Evolutionary conservation across 2,113 vertebrate species (phyloP).

Genomic region (Sus scrofa): DNA sequence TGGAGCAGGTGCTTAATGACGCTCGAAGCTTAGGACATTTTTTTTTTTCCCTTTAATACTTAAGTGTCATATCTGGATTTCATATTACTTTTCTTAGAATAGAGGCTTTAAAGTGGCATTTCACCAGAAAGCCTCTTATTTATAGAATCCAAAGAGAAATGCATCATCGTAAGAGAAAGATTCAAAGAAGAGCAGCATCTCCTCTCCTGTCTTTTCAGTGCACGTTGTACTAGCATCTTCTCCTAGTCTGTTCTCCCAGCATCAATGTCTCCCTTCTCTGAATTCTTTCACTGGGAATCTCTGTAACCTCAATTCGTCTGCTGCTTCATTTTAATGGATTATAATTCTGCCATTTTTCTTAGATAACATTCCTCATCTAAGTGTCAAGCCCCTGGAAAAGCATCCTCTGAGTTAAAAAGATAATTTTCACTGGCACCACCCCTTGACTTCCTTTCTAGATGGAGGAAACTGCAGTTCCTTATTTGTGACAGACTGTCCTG

Average conservation of each 20-base stretch:
- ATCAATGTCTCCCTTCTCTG: neutral
- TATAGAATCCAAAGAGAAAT: neutral
- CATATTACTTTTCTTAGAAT: conserved; percentile 25
- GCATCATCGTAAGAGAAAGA: neutral
- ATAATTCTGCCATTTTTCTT: neutral
- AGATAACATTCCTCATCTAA: neutral
- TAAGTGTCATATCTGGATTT: neutral
- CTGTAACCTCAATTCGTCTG: neutral
- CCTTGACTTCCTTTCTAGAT: neutral
- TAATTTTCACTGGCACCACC: neutral
- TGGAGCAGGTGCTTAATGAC: neutral
- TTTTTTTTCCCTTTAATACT: neutral
- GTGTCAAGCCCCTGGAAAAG: no score
- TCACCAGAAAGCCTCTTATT: neutral
- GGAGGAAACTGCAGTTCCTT: fast-evolving
- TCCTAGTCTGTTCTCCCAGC: neutral
- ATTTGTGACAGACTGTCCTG: neutral
- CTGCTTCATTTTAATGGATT: neutral
- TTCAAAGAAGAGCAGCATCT: neutral
- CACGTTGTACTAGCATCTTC: neutral
- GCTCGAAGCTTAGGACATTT: neutral
- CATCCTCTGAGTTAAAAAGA: neutral
- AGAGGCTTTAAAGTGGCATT: neutral
- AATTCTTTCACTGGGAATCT: neutral
- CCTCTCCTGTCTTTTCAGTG: neutral